These are phyloP conservation scores for Tadarida brasiliensis DNA, from an alignment of 2,797 vertebrate genomes.

Conservation along the genomic window DNA sequence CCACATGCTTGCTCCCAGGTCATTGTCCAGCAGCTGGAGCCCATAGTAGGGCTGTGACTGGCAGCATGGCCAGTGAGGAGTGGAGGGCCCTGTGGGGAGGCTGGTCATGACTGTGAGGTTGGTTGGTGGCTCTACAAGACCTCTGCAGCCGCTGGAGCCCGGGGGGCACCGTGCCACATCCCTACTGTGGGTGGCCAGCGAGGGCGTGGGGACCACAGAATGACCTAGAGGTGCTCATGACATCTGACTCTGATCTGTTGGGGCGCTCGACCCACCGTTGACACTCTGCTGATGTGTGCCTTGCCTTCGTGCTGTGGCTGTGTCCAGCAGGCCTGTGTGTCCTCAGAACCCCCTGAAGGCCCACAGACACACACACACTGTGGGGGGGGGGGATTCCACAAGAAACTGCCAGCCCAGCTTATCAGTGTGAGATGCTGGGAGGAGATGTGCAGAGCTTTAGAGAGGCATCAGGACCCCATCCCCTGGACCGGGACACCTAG, in stretches of 20 bases:
- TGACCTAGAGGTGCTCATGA: not conserved
- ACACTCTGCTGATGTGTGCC: rapidly evolving
- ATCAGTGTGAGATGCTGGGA: not conserved
- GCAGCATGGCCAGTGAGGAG: not conserved
- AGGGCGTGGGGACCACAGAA: rapidly evolving
- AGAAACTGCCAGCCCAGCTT: not conserved
- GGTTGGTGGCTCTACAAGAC: not conserved
- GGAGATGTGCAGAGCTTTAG: not conserved
- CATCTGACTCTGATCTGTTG: too few species aligned
- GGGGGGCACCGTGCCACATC: rapidly evolving
- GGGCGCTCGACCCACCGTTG: rapidly evolving
- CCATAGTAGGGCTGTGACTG: rapidly evolving
- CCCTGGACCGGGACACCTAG: not conserved
- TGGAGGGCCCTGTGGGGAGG: not conserved
- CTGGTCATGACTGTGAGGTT: not conserved
- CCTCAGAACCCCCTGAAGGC: rapidly evolving
- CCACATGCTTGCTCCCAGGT: rapidly evolving
- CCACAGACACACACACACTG: rapidly evolving
- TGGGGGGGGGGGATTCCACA: not conserved
- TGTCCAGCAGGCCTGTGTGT: not conserved
- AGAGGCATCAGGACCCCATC: rapidly evolving
- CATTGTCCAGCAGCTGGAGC: not conserved
- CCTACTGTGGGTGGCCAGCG: rapidly evolving
- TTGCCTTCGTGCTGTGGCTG: rapidly evolving
- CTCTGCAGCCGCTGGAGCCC: not conserved